A percentile compares a stretch with the other conserved stretches of the same genome.
Evolutionary conservation across 2,797 vertebrate species (phyloP).

Genomic region (Simalia tracyae): DNA sequence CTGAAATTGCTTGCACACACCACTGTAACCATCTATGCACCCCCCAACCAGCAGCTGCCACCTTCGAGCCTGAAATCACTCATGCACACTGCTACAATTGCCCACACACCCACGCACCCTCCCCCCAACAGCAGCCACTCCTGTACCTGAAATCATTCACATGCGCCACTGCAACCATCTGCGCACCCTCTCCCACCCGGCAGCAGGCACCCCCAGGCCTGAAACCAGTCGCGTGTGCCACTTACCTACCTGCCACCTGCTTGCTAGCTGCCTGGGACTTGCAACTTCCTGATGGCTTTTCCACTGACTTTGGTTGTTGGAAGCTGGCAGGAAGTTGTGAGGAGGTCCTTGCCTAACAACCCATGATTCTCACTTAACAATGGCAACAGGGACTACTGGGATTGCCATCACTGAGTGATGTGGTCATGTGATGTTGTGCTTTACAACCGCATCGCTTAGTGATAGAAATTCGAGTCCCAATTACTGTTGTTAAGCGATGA

Average conservation of each 20-base stretch:
- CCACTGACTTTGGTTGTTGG: not conserved
- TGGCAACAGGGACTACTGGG: not conserved
- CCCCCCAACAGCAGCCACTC: no score
- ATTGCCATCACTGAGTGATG: not conserved
- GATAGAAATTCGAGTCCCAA: not conserved
- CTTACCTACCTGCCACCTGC: not conserved
- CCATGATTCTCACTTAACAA: not conserved
- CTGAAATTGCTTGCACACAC: not conserved
- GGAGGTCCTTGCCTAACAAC: not conserved
- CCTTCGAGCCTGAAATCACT: not conserved
- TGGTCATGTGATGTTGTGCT: not conserved
- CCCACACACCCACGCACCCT: no score
- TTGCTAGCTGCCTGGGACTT: not conserved
- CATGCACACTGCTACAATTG: not conserved
- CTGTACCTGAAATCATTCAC: not conserved
- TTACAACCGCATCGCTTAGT: not conserved
- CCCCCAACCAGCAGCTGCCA: no score
- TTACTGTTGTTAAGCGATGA: not conserved
- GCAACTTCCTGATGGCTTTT: not conserved
- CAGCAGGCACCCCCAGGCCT: no score
- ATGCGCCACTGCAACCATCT: no score
- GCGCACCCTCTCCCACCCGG: no score
- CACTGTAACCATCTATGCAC: no score
- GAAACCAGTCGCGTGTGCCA: not conserved
- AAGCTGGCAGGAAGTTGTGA: not conserved